phyloP scores from a whole-genome alignment of 1,140 invertebrate species.

The Triops cancriformis region DNA sequence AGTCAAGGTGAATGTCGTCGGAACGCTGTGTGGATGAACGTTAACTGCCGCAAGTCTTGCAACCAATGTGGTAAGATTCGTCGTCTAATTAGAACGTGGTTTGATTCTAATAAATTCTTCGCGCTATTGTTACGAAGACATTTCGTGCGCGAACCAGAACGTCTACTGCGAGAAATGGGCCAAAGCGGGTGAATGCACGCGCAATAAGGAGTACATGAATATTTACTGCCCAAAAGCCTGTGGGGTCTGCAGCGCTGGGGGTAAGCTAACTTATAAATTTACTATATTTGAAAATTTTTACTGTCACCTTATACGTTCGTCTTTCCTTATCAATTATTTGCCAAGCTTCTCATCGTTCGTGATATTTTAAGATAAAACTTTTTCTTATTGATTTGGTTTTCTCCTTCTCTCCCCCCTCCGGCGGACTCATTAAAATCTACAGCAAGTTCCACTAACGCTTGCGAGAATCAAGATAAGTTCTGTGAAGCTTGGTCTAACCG shows the following conservation, averaged over 20 bases:
- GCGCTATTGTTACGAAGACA: neutral
- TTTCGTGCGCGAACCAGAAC: constrained; percentile 19
- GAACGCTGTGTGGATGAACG: constrained; percentile 36
- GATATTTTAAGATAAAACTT: neutral
- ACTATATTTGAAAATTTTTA: neutral
- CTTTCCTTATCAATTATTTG: neutral
- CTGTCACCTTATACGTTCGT: neutral
- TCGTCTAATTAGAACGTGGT: neutral
- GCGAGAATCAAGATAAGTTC: constrained; percentile 34
- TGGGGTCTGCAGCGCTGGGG: constrained; percentile 35
- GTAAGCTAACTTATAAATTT: neutral
- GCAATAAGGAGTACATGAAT: constrained; percentile 37
- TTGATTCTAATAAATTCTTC: neutral
- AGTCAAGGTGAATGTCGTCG: constrained; percentile 26
- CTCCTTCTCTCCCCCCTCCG: neutral
- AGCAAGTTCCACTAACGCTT: constrained; percentile 24
- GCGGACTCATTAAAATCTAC: neutral
- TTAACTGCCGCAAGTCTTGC: constrained; percentile 38
- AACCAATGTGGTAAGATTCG: constrained; percentile 37
- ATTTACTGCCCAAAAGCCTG: constrained; percentile 38
- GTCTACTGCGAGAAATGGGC: constrained; percentile 23
- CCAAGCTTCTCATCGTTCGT: neutral
- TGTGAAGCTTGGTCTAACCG: constrained; percentile 36
- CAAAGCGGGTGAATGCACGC: constrained; percentile 34
- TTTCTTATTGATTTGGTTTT: neutral